A percentile compares a stretch with the other conserved stretches of the same genome.
phyloP scores from a whole-genome alignment of 1,140 invertebrate genomes.

The Trachelipus rathkii region DNA sequence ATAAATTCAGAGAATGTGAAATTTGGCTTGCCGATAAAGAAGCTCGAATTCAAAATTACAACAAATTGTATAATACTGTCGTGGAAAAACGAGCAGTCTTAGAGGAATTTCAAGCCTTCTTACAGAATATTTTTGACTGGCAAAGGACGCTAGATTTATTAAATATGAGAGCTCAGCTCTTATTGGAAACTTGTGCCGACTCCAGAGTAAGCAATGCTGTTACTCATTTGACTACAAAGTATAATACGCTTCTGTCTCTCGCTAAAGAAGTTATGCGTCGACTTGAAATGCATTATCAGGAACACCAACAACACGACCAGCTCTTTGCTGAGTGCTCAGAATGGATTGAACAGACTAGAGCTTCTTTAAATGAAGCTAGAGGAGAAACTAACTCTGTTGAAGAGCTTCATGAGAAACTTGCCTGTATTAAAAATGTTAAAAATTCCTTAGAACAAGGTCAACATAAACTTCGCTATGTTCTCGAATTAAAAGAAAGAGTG shows the following conservation, averaged over 20 bases:
- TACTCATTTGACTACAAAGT: slow-evolving; percentile 88
- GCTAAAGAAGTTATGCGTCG: slow-evolving; percentile 90
- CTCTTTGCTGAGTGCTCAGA: slow-evolving; percentile 85
- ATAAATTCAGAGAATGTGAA: slow-evolving; percentile 81
- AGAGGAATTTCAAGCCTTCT: slow-evolving; percentile 76
- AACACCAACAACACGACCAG: slow-evolving; percentile 60
- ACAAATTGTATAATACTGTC: slow-evolving; percentile 83
- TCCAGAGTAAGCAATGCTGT: slow-evolving; percentile 89
- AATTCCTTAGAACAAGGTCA: slow-evolving; percentile 85
- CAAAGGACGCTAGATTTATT: slow-evolving; percentile 84
- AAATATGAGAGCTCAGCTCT: slow-evolving; percentile 83
- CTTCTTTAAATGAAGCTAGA: slow-evolving; percentile 63
- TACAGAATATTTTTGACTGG: slow-evolving; percentile 89
- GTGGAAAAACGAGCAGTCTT: slow-evolving; percentile 81
- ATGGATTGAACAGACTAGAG: slow-evolving; percentile 79
- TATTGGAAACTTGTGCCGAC: slow-evolving; percentile 87
- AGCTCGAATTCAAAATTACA: slow-evolving; percentile 77
- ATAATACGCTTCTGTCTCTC: slow-evolving; percentile 81
- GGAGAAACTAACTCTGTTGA: slow-evolving; percentile 69
- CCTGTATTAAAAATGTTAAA: slow-evolving; percentile 74
- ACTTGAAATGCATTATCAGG: slow-evolving; percentile 82
- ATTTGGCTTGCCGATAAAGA: slow-evolving; percentile 86
- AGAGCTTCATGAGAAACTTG: slow-evolving; percentile 77
- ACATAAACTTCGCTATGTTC: slow-evolving; percentile 75
- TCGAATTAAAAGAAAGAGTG: slow-evolving; percentile 87